Conservation (phyloP, 2,888 invertebrate species). For the Cataglyphis rosenhaueri region DNA sequence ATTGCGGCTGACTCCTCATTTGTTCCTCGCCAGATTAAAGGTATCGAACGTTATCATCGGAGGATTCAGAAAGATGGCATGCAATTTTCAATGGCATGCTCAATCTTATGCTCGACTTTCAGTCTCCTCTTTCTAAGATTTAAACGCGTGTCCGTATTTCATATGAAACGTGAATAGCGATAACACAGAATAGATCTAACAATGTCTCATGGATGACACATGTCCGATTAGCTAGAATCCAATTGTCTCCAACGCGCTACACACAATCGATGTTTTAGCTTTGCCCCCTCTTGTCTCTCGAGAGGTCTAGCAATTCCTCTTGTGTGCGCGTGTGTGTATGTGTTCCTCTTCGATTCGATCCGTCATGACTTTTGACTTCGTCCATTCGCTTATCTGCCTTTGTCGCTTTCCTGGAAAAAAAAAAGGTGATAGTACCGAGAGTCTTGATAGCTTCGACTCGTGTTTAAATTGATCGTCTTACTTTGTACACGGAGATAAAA, state of each 20-base stretch:
- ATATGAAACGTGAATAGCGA: neutral
- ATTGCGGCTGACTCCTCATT: neutral
- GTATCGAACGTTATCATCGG: neutral
- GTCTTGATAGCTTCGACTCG: neutral
- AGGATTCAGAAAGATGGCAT: neutral
- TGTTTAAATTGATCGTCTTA: neutral
- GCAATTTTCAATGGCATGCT: neutral
- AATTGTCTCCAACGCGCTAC: constrained; percentile 58
- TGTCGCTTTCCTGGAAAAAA: neutral
- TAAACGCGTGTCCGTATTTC: neutral
- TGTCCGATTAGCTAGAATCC: neutral
- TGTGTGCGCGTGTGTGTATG: neutral
- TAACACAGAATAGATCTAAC: neutral
- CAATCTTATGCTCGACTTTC: neutral
- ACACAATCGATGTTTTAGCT: constrained; percentile 76
- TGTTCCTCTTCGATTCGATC: constrained; percentile 21
- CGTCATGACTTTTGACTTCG: neutral
- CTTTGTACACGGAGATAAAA: neutral
- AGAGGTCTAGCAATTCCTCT: constrained; percentile 21
- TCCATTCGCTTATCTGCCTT: neutral
- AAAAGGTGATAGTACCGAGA: neutral
- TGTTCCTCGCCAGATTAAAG: neutral
- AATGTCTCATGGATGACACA: neutral
- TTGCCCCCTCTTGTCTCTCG: constrained; percentile 39
- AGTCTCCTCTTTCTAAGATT: neutral